A percentile compares a stretch with the other conserved stretches of the same genome.
phyloP scores from a whole-genome alignment of 2,797 vertebrate genomes.

The Distichodus sexfasciatus region DNA sequence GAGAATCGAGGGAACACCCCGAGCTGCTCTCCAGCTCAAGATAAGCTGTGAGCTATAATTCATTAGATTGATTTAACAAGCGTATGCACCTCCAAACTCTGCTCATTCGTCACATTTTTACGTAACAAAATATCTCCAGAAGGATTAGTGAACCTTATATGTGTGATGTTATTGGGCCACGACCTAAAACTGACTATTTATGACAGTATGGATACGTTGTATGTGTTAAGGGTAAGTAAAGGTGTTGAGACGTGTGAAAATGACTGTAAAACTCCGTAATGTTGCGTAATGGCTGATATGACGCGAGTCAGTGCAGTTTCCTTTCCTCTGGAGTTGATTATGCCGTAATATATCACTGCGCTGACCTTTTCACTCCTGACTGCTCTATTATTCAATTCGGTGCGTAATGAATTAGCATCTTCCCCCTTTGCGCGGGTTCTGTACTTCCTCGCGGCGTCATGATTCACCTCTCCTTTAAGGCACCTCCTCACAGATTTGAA shows the following conservation, averaged over 20 bases:
- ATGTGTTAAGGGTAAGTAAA: too few species aligned
- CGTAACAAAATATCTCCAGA: too few species aligned
- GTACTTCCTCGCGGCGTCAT: constrained; percentile 10
- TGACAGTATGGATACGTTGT: too few species aligned
- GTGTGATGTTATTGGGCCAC: too few species aligned
- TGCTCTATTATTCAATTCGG: constrained; percentile 11
- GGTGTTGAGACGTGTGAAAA: too few species aligned
- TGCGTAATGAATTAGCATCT: constrained; percentile 17
- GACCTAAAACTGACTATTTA: too few species aligned
- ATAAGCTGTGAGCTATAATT: neutral
- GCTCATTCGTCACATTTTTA: too few species aligned
- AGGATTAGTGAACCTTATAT: too few species aligned
- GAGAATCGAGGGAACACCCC: neutral
- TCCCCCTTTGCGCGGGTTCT: neutral
- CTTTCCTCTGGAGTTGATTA: constrained; percentile 1
- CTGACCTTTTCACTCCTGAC: constrained; percentile 22
- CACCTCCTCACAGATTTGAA: constrained; percentile 24
- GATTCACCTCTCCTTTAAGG: constrained; percentile 34
- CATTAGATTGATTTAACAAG: too few species aligned
- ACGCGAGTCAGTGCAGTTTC: neutral
- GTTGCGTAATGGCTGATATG: too few species aligned
- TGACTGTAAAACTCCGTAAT: too few species aligned
- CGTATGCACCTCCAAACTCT: too few species aligned
- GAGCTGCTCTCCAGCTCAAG: neutral
- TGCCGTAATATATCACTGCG: constrained; percentile 7